Base-by-base conservation (phyloP, 2,797 vertebrate species). In the Sebastes matsubarae region DNA sequence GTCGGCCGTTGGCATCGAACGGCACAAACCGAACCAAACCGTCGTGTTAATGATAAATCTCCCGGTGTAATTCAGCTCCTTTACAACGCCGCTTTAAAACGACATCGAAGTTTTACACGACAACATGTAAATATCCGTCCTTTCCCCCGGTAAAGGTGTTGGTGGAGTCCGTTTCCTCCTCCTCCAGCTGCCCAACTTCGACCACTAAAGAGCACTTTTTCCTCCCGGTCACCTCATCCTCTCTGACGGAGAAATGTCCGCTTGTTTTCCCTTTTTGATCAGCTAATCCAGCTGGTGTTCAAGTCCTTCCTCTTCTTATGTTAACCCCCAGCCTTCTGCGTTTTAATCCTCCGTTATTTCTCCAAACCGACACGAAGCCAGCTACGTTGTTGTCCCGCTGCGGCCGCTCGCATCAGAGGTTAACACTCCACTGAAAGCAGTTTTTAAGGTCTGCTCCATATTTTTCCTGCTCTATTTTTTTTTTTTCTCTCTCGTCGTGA, bases 1-100 rank as follows among this genome's bases (percentile, higher is more conserved):
- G 93, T 96, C 96, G 83, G 96, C 96, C 94, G 96, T 94, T 87
- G 97, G 97, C 98, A 98, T 97, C 96, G 36, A 38, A 38, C 36
- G 93, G 96, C 96, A 68, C 91, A 69, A 77, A 52, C 81, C 36
- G 36, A 42, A 42, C 6, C 38, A 42, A 64, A 32, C 72, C 68
- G 80, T 12, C 42, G 75, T 20, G 68, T 52, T 25, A 11, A 2
- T 42, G 14, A 42, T 16, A 42, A 77, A 32, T 67, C 36, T 38
- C 36, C 86, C 82, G 85, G 80, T 18, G 76, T 38, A 61, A 54
- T 11, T 38, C 36, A 38, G 36, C 36, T 38, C 36, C 36, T 38
- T 6, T 14, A 38, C 36, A 38, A 38, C 36, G 36, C 36, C 36
- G 36, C 36, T 38, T 38, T 38, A 38, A 38, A 38, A 38, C 36